Evolutionary conservation across 2,888 invertebrate species (phyloP), one percentile per base, ranked within the genome.

Genomic region (Acanthosepion pharaonis): DNA sequence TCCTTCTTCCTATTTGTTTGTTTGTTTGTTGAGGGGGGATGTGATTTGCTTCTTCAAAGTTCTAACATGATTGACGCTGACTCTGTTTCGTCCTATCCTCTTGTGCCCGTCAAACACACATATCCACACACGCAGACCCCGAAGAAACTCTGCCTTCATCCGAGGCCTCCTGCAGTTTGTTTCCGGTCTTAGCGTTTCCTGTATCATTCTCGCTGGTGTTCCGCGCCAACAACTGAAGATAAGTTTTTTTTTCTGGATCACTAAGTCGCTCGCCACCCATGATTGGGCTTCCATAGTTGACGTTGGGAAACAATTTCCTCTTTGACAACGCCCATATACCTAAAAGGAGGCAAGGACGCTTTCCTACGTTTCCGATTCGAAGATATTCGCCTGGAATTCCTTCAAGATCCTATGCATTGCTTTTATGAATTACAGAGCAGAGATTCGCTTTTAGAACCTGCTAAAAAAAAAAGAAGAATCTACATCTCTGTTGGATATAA

Each of bases 201-300:
- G 15, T 11, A 15, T 78, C n/a, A 9, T n/a, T 15, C 78, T 8
- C 78, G n/a, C 78, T 3, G 5, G n/a, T n/a, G 11, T 78, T 78
- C 78, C n/a, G 33, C n/a, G 78, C 78, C 15, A 78, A 5, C n/a
- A n/a, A 78, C 78, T 11, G n/a, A 9, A 78, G 9, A n/a, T 78
- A n/a, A n/a, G 78, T 78, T n/a, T 78, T 78, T 78, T 78, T n/a
- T 78, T 78, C 78, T 78, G 78, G 78, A 78, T 78, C 78, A 78
- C n/a, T 78, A n/a, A 78, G 78, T 15, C n/a, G 78, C n/a, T 78
- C n/a, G n/a, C 78, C 78, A 78, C n/a, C 78, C 78, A n/a, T 78
- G 78, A 78, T 78, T 78, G 78, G 59, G n/a, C 78, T 78, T 78
- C 15, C n/a, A 78, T 78, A 78, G 78, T 78, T 78, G 78, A 33